Percentiles rank a stretch among this genome's conserved stretches.
Conservation (phyloP, 2,888 invertebrate species). For the Monoplex corrugatus region DNA sequence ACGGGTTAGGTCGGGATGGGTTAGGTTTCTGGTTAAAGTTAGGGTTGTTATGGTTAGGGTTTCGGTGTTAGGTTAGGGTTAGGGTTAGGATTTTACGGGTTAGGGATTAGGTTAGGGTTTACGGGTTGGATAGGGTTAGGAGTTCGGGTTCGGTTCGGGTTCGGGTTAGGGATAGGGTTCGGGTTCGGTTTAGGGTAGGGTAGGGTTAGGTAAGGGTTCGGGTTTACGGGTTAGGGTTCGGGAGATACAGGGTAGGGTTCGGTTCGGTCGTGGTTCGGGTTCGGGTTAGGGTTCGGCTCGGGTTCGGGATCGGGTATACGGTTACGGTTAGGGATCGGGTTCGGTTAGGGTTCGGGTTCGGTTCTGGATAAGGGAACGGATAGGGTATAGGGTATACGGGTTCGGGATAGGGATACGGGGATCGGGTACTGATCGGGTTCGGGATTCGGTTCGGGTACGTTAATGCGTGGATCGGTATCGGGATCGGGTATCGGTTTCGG, state of each 20-base stretch:
- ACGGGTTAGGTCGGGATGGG: neutral
- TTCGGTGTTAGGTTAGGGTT: neutral
- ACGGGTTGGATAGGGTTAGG: constrained; percentile 43
- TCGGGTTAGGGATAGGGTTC: constrained; percentile 22
- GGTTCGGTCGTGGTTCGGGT: constrained; percentile 46
- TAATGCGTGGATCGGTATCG: constrained; percentile 51
- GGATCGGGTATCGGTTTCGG: constrained; percentile 51
- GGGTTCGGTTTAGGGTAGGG: constrained; percentile 19
- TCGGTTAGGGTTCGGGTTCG: constrained; percentile 55
- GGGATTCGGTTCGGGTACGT: constrained; percentile 55
- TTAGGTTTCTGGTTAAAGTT: constrained; percentile 23
- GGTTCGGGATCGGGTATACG: constrained; percentile 54
- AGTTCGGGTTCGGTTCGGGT: constrained; percentile 18
- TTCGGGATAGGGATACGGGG: constrained; percentile 54
- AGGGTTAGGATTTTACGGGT: constrained; percentile 18
- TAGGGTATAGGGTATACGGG: no score
- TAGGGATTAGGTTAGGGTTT: constrained; percentile 14
- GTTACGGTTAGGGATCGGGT: constrained; percentile 52
- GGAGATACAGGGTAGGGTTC: constrained; percentile 42
- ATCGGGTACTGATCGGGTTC: neutral
- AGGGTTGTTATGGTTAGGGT: neutral
- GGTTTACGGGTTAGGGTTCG: constrained; percentile 53
- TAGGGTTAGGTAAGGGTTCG: constrained; percentile 51
- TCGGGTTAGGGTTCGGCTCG: constrained; percentile 50
- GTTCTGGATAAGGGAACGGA: no score